A percentile compares a stretch with the other conserved stretches of the same genome.
phyloP scores from a whole-genome alignment of 2,113 vertebrate species.

The Artemisiospiza belli region DNA sequence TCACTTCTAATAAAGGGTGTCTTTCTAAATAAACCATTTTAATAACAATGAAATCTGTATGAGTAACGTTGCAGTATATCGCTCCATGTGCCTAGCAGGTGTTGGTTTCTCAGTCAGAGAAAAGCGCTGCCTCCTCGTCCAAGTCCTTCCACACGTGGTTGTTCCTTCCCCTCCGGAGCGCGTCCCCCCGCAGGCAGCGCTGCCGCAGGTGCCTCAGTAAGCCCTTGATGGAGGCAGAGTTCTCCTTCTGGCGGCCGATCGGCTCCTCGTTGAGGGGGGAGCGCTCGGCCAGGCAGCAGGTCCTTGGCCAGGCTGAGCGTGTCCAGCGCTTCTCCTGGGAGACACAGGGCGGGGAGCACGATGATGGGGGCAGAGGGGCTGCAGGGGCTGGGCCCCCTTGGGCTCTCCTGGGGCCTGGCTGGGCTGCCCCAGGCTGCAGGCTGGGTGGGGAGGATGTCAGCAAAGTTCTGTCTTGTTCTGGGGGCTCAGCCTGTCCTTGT shows the following conservation, averaged over 20 bases:
- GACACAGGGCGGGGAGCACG: background rate
- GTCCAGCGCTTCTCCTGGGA: background rate
- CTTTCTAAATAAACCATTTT: background rate
- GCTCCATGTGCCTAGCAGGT: background rate
- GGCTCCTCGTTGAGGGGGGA: accelerated
- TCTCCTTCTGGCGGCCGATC: background rate
- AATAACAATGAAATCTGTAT: background rate
- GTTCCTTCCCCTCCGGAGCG: background rate
- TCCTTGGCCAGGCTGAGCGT: background rate
- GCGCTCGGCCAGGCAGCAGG: background rate
- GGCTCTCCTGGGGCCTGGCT: background rate
- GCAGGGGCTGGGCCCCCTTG: background rate
- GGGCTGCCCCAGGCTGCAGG: background rate
- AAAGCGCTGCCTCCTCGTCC: background rate
- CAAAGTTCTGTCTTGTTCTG: no score
- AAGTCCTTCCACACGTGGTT: background rate
- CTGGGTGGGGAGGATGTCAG: background rate
- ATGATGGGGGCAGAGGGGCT: background rate
- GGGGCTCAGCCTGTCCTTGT: background rate
- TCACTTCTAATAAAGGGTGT: background rate
- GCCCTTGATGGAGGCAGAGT: background rate
- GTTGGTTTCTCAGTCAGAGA: background rate
- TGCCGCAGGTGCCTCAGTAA: background rate
- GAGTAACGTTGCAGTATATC: background rate
- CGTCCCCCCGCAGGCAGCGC: background rate